Percentiles rank a stretch among this genome's conserved stretches.
Conservation (phyloP, 2,797 vertebrate genomes). For the Melanotaenia parkinsoni region DNA sequence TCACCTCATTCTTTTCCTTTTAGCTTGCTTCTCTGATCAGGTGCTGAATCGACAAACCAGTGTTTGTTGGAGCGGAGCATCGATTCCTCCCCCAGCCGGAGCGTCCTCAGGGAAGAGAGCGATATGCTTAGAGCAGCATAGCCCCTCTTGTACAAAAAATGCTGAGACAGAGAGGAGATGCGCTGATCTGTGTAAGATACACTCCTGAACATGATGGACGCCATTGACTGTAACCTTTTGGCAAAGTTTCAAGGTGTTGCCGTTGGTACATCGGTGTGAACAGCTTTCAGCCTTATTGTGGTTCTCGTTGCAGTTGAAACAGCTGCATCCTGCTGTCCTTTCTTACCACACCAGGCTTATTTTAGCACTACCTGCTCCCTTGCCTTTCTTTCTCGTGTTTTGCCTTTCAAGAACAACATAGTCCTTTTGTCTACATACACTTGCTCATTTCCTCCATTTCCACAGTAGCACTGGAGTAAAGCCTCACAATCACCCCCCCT, state of each 20-base stretch:
- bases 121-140: conserved; percentile 79
- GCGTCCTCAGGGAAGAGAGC: conserved; percentile 50
- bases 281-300: conserved; percentile 26
- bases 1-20: conserved; percentile 55
- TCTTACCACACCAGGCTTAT: background rate
- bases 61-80: conserved; percentile 75
- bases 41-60: conserved; percentile 82
- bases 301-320: conserved; percentile 27
- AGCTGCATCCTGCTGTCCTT: conserved; percentile 17
- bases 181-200: conserved; percentile 79
- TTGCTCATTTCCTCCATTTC: conserved; percentile 62
- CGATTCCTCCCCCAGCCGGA: conserved; percentile 69
- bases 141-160: conserved; percentile 66
- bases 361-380: conserved; percentile 26
- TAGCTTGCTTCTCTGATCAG: conserved; percentile 59
- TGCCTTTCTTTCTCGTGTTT: conserved; percentile 4
- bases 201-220: conserved; percentile 63
- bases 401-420: conserved; percentile 7
- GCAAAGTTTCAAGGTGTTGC: conserved; percentile 61
- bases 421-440: conserved; percentile 52
- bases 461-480: conserved; percentile 50
- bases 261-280: conserved; percentile 26
- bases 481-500: conserved; percentile 30
- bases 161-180: conserved; percentile 79
- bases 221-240: conserved; percentile 62